phyloP scores from a whole-genome alignment of 2,797 vertebrate genomes.

The Lutjanus campechanus region DNA sequence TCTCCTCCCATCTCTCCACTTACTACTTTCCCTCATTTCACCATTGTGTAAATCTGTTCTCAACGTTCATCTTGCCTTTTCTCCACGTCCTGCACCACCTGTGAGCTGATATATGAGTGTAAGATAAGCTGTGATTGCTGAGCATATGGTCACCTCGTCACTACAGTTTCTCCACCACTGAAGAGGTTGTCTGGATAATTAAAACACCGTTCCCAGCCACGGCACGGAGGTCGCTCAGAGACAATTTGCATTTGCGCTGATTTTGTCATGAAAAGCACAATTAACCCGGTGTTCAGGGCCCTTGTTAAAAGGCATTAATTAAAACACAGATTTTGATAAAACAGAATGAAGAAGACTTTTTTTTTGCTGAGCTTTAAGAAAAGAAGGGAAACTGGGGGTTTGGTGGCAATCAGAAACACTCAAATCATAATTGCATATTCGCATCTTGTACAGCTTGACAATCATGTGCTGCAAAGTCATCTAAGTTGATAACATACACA shows the following conservation, averaged over 20 bases:
- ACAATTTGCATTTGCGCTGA: slow-evolving; percentile 55
- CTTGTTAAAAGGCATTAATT: slow-evolving; percentile 64
- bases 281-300: slow-evolving; percentile 54
- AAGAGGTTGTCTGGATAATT: slow-evolving; percentile 67
- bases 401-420: background rate
- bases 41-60: background rate
- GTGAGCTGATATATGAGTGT: slow-evolving; percentile 11
- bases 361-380: slow-evolving; percentile 37
- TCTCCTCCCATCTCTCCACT: background rate
- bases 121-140: slow-evolving; percentile 34
- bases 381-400: background rate
- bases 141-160: slow-evolving; percentile 45
- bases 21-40: background rate
- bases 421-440: background rate
- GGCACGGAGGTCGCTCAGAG: slow-evolving; percentile 36
- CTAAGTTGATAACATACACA: background rate
- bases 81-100: slow-evolving; percentile 18
- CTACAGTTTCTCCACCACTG: slow-evolving; percentile 9
- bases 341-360: slow-evolving; percentile 19
- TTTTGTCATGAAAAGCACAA: slow-evolving; percentile 63
- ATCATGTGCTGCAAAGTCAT: background rate
- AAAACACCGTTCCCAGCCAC: slow-evolving; percentile 48
- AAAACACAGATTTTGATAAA: slow-evolving; percentile 60
- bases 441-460: background rate
- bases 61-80: background rate